A percentile compares a stretch with the other conserved stretches of the same genome.
Conservation (phyloP, 2,888 invertebrate species). For the Catocala fraxini region DNA sequence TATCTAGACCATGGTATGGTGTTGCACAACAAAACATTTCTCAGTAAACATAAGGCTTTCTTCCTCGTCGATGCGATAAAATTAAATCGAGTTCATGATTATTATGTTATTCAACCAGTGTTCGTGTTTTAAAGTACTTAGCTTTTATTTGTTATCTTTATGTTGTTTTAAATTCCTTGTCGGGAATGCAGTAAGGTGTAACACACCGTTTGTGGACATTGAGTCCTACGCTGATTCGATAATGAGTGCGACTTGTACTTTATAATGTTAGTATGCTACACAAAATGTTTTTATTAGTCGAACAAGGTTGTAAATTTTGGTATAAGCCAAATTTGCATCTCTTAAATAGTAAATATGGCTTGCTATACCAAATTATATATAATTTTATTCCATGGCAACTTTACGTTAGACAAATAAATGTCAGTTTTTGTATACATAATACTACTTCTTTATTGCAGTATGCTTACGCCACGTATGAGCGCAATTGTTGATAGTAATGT, state of each 20-base stretch:
- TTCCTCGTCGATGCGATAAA: conserved; percentile 22
- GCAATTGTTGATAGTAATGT: too few relatives aligned
- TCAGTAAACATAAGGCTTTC: too few relatives aligned
- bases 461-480: too few relatives aligned
- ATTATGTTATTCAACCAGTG: conserved; percentile 41
- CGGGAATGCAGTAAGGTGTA: background rate
- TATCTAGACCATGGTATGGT: too few relatives aligned
- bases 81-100: conserved; percentile 37
- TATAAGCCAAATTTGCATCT: too few relatives aligned
- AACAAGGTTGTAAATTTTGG: background rate
- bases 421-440: too few relatives aligned
- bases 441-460: too few relatives aligned
- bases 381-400: conserved; percentile 4
- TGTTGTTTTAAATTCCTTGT: conserved; percentile 17
- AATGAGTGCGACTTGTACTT: background rate
- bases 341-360: background rate
- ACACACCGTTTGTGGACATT: background rate
- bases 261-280: background rate
- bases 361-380: background rate
- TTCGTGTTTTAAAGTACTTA: conserved; percentile 40
- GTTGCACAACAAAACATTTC: too few relatives aligned
- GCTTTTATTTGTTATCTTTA: conserved; percentile 41
- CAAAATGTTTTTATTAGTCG: background rate
- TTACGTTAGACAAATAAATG: too few relatives aligned
- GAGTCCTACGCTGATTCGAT: background rate